phyloP scores from a whole-genome alignment of 2,113 vertebrate species.

The Rhea pennata region DNA sequence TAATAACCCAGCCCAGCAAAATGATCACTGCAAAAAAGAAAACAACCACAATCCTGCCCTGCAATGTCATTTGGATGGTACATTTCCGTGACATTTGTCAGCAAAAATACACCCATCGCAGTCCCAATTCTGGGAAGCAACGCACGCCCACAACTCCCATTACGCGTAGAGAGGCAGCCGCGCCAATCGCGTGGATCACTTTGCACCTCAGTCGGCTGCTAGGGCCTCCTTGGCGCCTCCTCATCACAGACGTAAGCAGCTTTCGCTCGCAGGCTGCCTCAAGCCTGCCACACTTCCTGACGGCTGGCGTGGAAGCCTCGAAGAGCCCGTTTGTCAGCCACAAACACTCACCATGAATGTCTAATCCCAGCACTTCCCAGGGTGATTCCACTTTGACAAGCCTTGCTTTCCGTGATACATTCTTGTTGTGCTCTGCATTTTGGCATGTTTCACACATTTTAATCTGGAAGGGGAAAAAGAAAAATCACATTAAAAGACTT shows the following conservation, averaged over 20 bases:
- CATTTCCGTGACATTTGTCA: background rate
- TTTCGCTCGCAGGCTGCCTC: background rate
- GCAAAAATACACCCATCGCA: background rate
- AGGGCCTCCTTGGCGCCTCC: background rate
- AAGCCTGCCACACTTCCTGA: background rate
- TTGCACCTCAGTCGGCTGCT: background rate
- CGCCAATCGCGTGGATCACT: background rate
- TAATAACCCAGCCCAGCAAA: background rate
- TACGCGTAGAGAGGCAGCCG: rapidly evolving
- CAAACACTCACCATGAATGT: slow-evolving; percentile 80
- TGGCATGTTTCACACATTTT: slow-evolving; percentile 91
- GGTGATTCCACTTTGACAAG: slow-evolving; percentile 86
- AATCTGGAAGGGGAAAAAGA: slow-evolving; percentile 76
- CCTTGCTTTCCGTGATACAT: slow-evolving; percentile 69
- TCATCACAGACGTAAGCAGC: background rate
- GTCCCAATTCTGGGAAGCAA: background rate
- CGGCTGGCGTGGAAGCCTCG: rapidly evolving
- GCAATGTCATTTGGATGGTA: background rate
- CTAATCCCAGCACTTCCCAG: slow-evolving; percentile 87
- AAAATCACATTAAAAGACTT: background rate
- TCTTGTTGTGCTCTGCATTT: slow-evolving; percentile 86
- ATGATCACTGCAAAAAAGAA: background rate
- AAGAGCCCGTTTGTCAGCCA: background rate
- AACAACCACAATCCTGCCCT: background rate
- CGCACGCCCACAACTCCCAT: background rate